Evolutionary conservation across 2,797 vertebrate genomes (phyloP).

Genomic region (Serranus cabrilla): DNA sequence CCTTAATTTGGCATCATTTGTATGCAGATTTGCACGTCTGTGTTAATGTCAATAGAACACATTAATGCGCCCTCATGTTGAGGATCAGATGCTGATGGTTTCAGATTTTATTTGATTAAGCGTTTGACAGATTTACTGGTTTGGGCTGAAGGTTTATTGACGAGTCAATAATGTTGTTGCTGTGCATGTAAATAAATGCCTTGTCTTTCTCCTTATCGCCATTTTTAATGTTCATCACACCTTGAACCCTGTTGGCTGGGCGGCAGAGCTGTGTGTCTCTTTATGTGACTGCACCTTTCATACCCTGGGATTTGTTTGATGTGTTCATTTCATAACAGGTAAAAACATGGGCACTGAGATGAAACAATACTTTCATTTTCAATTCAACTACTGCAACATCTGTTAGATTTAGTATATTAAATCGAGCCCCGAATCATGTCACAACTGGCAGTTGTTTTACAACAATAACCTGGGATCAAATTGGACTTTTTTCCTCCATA

Average conservation of each 20-base stretch:
- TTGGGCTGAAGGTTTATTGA: conserved; percentile 69
- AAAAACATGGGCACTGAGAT: neutral
- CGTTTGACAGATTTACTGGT: conserved; percentile 81
- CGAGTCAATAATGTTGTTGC: conserved; percentile 66
- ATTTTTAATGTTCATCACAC: conserved; percentile 54
- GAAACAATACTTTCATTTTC: conserved; percentile 15
- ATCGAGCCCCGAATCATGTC: neutral
- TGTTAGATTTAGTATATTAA: conserved; percentile 3
- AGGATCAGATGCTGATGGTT: conserved; percentile 69
- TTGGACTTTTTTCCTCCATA: neutral
- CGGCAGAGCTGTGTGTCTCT: neutral
- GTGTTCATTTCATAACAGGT: conserved; percentile 1
- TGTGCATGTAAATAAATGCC: conserved; percentile 74
- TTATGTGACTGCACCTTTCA: neutral
- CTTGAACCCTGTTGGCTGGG: conserved; percentile 3
- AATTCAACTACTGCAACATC: conserved; percentile 12
- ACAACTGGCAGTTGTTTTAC: conserved; percentile 12
- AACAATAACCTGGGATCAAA: conserved; percentile 18
- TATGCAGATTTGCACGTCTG: conserved; percentile 59
- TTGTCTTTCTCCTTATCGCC: conserved; percentile 60
- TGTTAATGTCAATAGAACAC: conserved; percentile 64
- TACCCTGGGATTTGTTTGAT: neutral
- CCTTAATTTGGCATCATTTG: conserved; percentile 48
- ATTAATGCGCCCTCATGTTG: conserved; percentile 79
- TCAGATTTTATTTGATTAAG: conserved; percentile 80